Evolutionary conservation across 2,797 vertebrate genomes (phyloP).

Genomic region (Hydrocynus forskahlii): DNA sequence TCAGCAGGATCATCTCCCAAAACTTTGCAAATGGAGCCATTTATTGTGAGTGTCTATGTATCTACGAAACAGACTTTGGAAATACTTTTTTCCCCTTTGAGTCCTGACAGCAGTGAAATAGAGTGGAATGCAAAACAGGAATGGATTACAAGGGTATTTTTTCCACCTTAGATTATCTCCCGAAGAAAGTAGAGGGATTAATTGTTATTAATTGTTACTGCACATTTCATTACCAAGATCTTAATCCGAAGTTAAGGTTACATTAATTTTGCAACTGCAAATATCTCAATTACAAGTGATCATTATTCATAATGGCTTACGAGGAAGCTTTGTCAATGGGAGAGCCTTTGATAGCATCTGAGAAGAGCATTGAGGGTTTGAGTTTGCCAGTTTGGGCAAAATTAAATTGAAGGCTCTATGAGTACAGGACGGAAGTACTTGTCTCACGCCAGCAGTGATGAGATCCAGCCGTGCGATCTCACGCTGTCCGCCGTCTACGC

Average conservation of each 20-base stretch:
- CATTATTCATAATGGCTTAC: conserved; percentile 35
- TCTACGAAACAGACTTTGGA: conserved; percentile 10
- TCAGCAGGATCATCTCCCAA: conserved; percentile 31
- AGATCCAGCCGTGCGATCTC: conserved; percentile 56
- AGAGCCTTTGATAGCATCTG: conserved; percentile 57
- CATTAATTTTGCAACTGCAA: not conserved
- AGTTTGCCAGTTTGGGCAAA: conserved; percentile 40
- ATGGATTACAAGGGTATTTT: not conserved
- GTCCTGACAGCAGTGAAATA: conserved; percentile 6
- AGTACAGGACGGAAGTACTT: conserved; percentile 16
- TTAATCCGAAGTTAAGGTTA: conserved; percentile 16
- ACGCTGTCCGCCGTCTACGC: conserved; percentile 8
- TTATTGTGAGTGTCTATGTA: conserved; percentile 26
- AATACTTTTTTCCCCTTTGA: conserved; percentile 18
- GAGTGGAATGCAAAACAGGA: conserved; percentile 12
- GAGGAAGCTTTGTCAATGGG: conserved; percentile 22
- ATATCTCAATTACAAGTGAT: not conserved
- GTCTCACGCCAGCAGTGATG: conserved; percentile 57
- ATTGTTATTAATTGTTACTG: not conserved
- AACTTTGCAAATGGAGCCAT: conserved; percentile 42
- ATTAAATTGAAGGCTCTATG: conserved; percentile 34
- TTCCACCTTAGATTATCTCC: conserved; percentile 21
- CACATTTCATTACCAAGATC: not conserved
- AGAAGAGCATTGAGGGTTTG: conserved; percentile 53
- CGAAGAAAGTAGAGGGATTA: not conserved